Evolutionary conservation across 1,140 invertebrate genomes (phyloP).

Genomic region (Zaprionus capensis): DNA sequence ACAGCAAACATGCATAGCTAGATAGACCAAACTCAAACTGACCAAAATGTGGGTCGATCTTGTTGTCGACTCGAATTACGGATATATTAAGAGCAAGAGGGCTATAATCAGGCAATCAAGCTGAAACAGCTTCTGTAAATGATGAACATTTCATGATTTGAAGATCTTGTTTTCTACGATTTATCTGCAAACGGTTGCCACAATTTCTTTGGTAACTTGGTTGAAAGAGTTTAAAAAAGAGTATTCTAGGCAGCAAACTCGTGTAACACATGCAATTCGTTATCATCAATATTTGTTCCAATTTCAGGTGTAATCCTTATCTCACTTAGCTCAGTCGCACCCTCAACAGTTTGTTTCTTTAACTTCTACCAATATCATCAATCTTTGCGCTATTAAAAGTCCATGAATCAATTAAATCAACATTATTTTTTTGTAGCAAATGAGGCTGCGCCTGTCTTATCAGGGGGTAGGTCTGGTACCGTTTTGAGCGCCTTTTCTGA

Average conservation of each 20-base stretch:
- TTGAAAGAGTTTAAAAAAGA: too few species aligned
- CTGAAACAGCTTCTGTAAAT: neutral
- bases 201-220: neutral
- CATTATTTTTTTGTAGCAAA: neutral
- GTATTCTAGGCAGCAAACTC: too few species aligned
- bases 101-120: neutral
- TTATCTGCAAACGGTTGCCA: neutral
- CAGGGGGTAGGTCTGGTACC: neutral
- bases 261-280: too few species aligned
- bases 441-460: neutral
- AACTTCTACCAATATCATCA: neutral
- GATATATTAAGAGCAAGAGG: neutral
- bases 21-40: neutral
- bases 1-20: slow-evolving; percentile 5
- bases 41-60: slow-evolving; percentile 18
- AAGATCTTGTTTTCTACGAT: neutral
- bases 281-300: too few species aligned
- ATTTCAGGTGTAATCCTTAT: neutral
- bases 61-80: slow-evolving; percentile 10
- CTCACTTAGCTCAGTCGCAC: neutral
- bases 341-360: neutral
- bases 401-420: neutral
- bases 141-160: neutral
- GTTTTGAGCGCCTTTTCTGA: neutral
- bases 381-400: neutral